Evolutionary conservation across 92 coral and sea anemone genomes (phyloP), one percentile per base, ranked within the genome.

Genomic region (Nematostella vectensis): DNA sequence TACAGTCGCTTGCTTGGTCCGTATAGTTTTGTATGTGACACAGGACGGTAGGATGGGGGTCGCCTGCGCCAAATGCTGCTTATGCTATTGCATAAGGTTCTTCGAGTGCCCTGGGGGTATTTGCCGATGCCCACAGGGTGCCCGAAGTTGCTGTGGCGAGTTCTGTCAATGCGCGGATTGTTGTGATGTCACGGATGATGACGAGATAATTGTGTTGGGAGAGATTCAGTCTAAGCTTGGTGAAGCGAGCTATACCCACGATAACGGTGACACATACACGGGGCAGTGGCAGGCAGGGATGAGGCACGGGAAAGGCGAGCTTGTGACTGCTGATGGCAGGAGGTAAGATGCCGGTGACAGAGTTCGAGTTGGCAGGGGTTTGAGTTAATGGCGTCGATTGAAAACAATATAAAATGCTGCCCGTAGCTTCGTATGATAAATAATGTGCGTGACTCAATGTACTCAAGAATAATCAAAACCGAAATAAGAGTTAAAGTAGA

Each of bases 151-250:
- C 38, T 79, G 73, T 24, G 85, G 73, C 19, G 82, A 77, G 6
- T 74, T 54, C 40, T 85, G 88, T 31, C 76, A 85, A 18, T 85
- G 80, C 31, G 94, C 83, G 0, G 82, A 80, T 30, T 85, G 94
- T 50, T 85, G 94, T 58, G 88, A 80, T 39, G 70, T 66, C 3
- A 83, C 54, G 2, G 89, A 67, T 22, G 83, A 85, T 28, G 69
- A 71, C 44, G 44, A 65, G 27, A 80, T 63, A 29, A 57, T 73
- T 40, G 74, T 75, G 8, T 50, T 63, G 33, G 70, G 30, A 3
- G 63, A 50, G 45, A 59, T 54, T 25, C 48, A 51, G 20, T 27
- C 19, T 1, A 45, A 6, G 18, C 51, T 11, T 9, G 72, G 62
- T 10, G 86, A 63, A 16, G 73, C 44, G 10, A 52, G 57, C 12